A percentile compares a stretch with the other conserved stretches of the same genome.
phyloP scores from a whole-genome alignment of 2,113 vertebrate species.

The Lagopus leucura region DNA sequence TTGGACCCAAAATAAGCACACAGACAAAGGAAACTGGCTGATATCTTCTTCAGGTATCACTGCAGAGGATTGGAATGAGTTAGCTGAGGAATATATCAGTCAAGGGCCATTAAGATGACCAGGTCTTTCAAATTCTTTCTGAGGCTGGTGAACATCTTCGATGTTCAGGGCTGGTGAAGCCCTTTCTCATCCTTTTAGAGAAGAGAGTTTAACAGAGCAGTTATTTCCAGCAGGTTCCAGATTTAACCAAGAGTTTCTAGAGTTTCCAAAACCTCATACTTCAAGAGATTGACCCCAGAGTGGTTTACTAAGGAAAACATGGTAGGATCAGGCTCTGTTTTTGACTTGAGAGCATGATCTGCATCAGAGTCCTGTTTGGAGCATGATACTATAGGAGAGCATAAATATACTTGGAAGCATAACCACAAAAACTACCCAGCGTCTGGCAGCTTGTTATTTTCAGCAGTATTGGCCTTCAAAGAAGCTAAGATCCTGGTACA shows the following conservation, averaged over 20 bases:
- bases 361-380: not conserved
- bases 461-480: fast-evolving
- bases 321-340: not conserved
- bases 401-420: not conserved
- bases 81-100: not conserved
- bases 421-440: not conserved
- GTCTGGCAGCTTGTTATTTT: not conserved
- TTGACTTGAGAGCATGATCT: not conserved
- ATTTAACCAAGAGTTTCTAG: not conserved
- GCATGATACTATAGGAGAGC: not conserved
- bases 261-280: not conserved
- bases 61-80: not conserved
- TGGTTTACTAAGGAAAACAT: not conserved
- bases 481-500: fast-evolving
- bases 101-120: not conserved
- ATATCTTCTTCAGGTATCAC: fast-evolving
- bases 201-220: not conserved
- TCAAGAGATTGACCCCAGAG: not conserved
- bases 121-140: not conserved
- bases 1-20: not conserved
- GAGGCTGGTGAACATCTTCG: not conserved
- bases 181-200: not conserved
- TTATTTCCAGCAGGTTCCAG: not conserved
- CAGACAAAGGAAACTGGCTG: not conserved
- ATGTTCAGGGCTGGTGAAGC: not conserved